phyloP scores from a whole-genome alignment of 2,797 vertebrate species.

The Nyctalus aviator region DNA sequence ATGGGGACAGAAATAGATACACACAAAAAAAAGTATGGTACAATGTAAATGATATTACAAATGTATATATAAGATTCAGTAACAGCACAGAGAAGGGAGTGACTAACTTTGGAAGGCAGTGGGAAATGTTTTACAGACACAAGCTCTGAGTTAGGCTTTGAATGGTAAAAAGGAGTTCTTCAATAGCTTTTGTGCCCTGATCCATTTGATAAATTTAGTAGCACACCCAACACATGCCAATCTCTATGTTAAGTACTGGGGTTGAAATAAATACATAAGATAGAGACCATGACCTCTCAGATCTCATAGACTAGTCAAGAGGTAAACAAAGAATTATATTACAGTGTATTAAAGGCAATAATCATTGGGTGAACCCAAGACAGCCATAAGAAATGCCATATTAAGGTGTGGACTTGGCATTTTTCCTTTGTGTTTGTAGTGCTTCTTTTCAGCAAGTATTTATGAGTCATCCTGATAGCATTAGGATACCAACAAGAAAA shows the following conservation, averaged over 20 bases:
- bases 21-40: not conserved
- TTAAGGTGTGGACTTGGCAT: not conserved
- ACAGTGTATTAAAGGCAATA: not conserved
- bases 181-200: not conserved
- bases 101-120: not conserved
- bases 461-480: not conserved
- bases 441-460: not conserved
- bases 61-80: not conserved
- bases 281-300: not conserved
- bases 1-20: not conserved
- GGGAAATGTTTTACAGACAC: not conserved
- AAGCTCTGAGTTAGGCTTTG: conserved; percentile 12
- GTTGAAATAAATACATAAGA: not conserved
- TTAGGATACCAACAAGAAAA: not conserved
- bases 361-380: not conserved
- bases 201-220: not conserved
- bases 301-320: conserved; percentile 1
- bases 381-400: not conserved
- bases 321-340: conserved; percentile 4
- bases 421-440: not conserved
- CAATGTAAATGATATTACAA: conserved; percentile 37
- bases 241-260: not conserved
- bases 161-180: not conserved
- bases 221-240: not conserved
- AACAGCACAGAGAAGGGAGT: not conserved